Base-by-base conservation (phyloP, 64 coral and sea anemone genomes). In the Montipora capricornis region DNA sequence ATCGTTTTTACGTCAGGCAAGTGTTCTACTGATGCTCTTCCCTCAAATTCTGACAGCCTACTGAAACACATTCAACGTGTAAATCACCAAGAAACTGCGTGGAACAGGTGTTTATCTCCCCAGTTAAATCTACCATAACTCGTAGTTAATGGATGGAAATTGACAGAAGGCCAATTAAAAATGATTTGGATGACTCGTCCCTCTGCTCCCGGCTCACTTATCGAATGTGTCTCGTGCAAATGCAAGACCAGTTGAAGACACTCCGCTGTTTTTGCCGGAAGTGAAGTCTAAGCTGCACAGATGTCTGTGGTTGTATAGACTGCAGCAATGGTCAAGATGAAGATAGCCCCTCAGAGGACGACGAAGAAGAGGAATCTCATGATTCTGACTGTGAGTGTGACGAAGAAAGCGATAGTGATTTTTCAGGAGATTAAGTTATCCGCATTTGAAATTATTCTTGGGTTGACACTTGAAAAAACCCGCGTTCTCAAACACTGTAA, bases 141-240 rank as follows among this genome's bases (percentile, higher is more conserved):
- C 45, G 53, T 48, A 13, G 80, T 14, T 49, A 82, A 82, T 82
- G 80, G 46, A 53, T 82, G 80, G 80, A 50, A 82, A 82, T 55
- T 82, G 47, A 55, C 26, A 53, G 49, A 82, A 52, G 44, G 80
- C 45, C 4, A 82, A 82, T 53, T 82, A 82, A 20, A 82, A 55
- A 82, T 82, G 20, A 57, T 82, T 52, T 82, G 80, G 80, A 82
- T 82, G 80, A 82, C 80, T 53, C 80, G 80, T 57, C 47, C 80
- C 49, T 82, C 80, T 53, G 80, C 80, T 55, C 80, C 80, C 49
- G 80, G 61, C 53, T 82, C 80, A 53, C 80, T 82, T 50, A 47
- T 82, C 53, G 49, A 82, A n/a, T 82, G 13, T 20, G 80, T 82
- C 49, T 48, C 45, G 46, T 82, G 80, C 53, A 50, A 82, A 53